Conservation (phyloP, 2,888 invertebrate genomes). For the Acanthosepion esculentum region DNA sequence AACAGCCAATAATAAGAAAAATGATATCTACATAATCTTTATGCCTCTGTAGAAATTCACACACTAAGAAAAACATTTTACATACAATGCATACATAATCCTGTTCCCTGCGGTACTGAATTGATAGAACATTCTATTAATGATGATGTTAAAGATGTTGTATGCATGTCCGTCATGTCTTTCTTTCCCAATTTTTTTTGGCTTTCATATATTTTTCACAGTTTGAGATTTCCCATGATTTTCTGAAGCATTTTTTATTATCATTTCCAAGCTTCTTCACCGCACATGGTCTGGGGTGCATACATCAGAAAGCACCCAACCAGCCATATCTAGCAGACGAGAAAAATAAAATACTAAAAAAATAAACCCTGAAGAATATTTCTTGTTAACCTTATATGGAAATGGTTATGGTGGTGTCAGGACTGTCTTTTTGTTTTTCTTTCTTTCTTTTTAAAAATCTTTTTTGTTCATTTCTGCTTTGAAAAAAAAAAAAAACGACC, state of each 20-base stretch:
- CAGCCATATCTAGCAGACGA: neutral
- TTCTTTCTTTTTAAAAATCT: neutral
- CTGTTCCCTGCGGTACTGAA: neutral
- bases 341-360: neutral
- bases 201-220: neutral
- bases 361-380: neutral
- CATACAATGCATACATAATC: neutral
- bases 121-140: neutral
- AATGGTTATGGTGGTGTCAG: neutral
- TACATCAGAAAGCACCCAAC: neutral
- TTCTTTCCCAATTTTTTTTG: neutral
- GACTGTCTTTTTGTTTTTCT: neutral
- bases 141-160: neutral
- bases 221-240: conserved; percentile 33
- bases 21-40: too few relatives aligned
- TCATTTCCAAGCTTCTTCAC: neutral
- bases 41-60: neutral
- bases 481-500: neutral
- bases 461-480: neutral
- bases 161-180: neutral
- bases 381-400: neutral
- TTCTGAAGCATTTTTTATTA: neutral
- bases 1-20: too few relatives aligned
- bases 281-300: neutral
- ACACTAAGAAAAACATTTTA: neutral